Evolutionary conservation across 1,140 invertebrate species (phyloP).

Genomic region (Temnothorax longispinosus): DNA sequence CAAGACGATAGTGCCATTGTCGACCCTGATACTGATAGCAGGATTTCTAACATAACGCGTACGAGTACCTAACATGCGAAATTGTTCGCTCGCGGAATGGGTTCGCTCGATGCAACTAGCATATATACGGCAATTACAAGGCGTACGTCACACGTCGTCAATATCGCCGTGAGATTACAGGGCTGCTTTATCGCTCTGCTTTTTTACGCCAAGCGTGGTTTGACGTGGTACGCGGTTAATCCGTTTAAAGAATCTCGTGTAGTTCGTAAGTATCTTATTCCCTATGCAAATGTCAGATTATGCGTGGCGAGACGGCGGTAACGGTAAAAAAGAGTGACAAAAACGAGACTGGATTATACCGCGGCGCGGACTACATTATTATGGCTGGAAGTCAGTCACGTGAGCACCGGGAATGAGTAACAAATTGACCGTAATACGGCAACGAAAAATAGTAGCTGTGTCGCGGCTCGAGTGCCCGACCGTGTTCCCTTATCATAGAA

Average conservation of each 20-base stretch:
- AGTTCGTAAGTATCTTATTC: not conserved
- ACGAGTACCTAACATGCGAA: constrained; percentile 14
- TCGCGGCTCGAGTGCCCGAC: constrained; percentile 4
- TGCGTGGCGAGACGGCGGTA: not conserved
- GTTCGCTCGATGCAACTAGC: not conserved
- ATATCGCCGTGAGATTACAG: not conserved
- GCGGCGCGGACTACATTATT: not conserved
- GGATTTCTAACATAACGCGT: constrained; percentile 21
- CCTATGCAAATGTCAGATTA: constrained; percentile 24
- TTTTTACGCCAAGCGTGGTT: not conserved
- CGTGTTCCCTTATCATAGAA: constrained; percentile 30
- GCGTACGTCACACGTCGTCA: not conserved
- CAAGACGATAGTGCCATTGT: constrained; percentile 66
- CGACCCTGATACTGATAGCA: constrained; percentile 51
- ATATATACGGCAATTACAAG: not conserved
- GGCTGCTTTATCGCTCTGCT: not conserved
- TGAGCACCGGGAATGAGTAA: constrained; percentile 21
- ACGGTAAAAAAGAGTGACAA: not conserved
- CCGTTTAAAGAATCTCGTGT: not conserved
- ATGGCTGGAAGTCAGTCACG: not conserved
- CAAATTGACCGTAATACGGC: constrained; percentile 32
- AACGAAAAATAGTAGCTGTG: constrained; percentile 21
- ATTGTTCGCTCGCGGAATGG: not conserved
- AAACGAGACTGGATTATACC: constrained; percentile 15
- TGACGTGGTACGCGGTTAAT: constrained; percentile 12